A percentile compares a stretch with the other conserved stretches of the same genome.
Conservation (phyloP, 2,113 vertebrate genomes). For the Rhinopomastus cyanomelas region DNA sequence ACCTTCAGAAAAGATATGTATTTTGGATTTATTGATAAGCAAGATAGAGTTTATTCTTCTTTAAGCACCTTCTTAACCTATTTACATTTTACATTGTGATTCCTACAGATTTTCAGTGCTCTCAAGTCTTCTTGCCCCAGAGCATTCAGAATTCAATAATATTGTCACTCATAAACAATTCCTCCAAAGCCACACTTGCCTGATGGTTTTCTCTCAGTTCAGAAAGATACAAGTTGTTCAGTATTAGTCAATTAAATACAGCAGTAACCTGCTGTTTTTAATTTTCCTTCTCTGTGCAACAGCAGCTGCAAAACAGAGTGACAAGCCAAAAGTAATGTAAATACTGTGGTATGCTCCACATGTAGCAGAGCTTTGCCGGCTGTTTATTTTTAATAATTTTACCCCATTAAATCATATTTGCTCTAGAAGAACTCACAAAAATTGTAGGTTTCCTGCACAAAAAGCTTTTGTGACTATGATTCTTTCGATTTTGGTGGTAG, state of each 20-base stretch:
- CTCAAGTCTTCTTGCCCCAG: neutral
- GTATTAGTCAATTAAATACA: constrained; percentile 71
- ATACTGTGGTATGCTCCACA: constrained; percentile 68
- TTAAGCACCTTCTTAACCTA: neutral
- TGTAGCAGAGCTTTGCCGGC: constrained; percentile 63
- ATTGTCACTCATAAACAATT: neutral
- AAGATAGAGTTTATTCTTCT: neutral
- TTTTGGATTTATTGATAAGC: neutral
- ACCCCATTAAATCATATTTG: neutral
- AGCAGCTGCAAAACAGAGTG: constrained; percentile 71
- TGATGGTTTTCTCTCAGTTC: constrained; percentile 36
- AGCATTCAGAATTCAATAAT: constrained; percentile 10
- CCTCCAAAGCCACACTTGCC: constrained; percentile 33
- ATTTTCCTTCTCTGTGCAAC: constrained; percentile 61
- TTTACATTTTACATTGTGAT: neutral
- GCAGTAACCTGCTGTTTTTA: constrained; percentile 78
- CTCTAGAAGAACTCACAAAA: neutral
- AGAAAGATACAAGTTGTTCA: constrained; percentile 71
- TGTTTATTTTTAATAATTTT: constrained; percentile 65
- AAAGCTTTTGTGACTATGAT: neutral
- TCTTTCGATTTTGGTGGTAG: neutral
- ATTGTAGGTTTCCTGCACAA: neutral
- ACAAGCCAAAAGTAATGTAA: constrained; percentile 74
- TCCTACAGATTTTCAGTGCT: neutral
- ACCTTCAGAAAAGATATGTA: neutral